Evolutionary conservation across 2,797 vertebrate genomes (phyloP), one percentile per base, ranked within the genome.

Genomic region (Paguma larvata): DNA sequence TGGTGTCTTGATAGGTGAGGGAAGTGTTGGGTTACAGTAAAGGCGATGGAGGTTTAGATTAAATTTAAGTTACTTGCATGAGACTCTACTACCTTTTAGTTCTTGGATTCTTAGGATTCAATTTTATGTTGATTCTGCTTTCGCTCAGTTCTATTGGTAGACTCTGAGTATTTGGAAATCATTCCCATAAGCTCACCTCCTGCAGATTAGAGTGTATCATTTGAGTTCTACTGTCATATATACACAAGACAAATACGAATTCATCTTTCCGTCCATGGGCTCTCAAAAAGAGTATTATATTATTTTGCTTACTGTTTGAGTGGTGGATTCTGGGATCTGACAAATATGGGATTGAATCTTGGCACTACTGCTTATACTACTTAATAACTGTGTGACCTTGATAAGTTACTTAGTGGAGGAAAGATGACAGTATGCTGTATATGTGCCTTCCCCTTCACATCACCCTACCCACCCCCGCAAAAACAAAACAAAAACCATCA

Each of bases 81-180:
- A 84, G 30, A 73, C 25, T 46, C 2, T 77, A 38, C 27, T 93
- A 25, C 30, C 13, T 93, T 85, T 77, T 94, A 65, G 46, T 95
- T 90, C 7, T 12, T 83, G 12, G 34, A 30, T n/a, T 48, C 78
- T 75, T 70, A 93, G 72, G 34, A 77, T 88, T 88, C 53, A n/a
- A 16, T 95, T 95, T 95, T 90, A 56, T 86, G 41, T 96, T 92
- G 27, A 73, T 89, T 92, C 59, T 95, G 53, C 89, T 85, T 85
- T 80, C 73, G 80, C 0, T 93, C 14, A 25, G 10, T 87, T 80
- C 32, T 0, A 6, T 30, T 80, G 14, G 23, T n/a, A 80, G 51
- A 73, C 53, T 62, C 34, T 77, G 41, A 70, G 56, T 82, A 13
- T 79, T 97, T 95, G 34, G 80, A 84, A 56, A 70, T 48, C 89